These are phyloP conservation scores for Callopanchax toddi DNA, from an alignment of 2,113 vertebrate genomes.

Conservation along the genomic window DNA sequence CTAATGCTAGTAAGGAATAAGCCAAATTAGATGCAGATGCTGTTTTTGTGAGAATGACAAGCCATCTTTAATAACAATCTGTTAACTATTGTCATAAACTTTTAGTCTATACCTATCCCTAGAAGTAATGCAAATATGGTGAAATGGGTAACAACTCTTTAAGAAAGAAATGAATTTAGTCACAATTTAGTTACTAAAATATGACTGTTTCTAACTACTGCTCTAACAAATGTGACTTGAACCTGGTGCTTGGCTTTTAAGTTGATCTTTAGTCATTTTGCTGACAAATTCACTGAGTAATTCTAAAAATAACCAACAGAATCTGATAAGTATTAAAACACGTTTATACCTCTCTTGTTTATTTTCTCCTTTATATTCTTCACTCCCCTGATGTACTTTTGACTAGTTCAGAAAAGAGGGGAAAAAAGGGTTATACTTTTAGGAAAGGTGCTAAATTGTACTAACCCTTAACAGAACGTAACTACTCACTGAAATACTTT, in stretches of 20 bases:
- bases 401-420: slow-evolving; percentile 60
- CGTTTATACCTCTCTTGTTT: slow-evolving; percentile 75
- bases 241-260: no score
- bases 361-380: slow-evolving; percentile 67
- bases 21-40: not conserved
- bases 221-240: not conserved
- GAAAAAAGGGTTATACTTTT: slow-evolving; percentile 3
- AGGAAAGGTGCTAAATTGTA: not conserved
- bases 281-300: no score
- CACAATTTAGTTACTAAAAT: not conserved
- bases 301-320: not conserved
- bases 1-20: not conserved
- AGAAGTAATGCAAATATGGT: no score
- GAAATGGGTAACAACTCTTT: no score
- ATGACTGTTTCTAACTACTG: no score
- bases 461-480: not conserved
- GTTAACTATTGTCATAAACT: no score
- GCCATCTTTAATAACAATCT: no score
- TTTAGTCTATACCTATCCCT: no score
- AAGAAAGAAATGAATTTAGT: no score
- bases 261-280: no score
- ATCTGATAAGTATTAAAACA: not conserved
- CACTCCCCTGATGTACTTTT: slow-evolving; percentile 63
- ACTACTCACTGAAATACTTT: slow-evolving; percentile 78
- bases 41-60: no score